Percentiles rank a stretch among this genome's conserved stretches.
phyloP scores from a whole-genome alignment of 2,888 invertebrate genomes.

The Diadegma fenestrale region DNA sequence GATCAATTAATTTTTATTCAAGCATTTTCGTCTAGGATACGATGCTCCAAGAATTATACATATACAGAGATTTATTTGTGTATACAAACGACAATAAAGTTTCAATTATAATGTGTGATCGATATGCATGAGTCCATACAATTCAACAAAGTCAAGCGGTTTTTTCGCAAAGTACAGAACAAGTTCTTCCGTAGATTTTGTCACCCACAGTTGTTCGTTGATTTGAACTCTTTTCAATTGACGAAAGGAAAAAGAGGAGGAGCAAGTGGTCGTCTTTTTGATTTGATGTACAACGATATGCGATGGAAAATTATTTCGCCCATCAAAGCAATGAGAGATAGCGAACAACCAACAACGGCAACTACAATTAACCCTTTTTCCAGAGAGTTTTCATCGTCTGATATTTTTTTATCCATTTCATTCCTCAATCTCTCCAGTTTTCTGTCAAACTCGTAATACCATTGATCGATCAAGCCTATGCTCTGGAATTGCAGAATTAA shows the following conservation, averaged over 20 bases:
- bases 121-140: too few relatives aligned
- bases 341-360: slow-evolving; percentile 13
- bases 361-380: not conserved
- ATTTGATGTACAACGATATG: not conserved
- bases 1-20: too few relatives aligned
- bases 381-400: not conserved
- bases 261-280: not conserved
- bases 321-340: slow-evolving; percentile 41
- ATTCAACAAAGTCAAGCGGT: too few relatives aligned
- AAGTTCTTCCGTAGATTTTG: too few relatives aligned
- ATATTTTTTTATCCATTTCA: not conserved
- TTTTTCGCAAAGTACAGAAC: too few relatives aligned
- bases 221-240: not conserved
- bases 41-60: too few relatives aligned
- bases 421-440: not conserved
- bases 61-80: too few relatives aligned
- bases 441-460: not conserved
- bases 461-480: not conserved
- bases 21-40: too few relatives aligned
- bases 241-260: not conserved
- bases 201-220: not conserved
- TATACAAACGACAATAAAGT: too few relatives aligned
- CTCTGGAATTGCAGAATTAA: slow-evolving; percentile 8
- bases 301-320: slow-evolving; percentile 46
- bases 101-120: too few relatives aligned